Percentiles rank a stretch among this genome's conserved stretches.
phyloP scores from a whole-genome alignment of 2,797 vertebrate genomes.

The Sternotherus odoratus region DNA sequence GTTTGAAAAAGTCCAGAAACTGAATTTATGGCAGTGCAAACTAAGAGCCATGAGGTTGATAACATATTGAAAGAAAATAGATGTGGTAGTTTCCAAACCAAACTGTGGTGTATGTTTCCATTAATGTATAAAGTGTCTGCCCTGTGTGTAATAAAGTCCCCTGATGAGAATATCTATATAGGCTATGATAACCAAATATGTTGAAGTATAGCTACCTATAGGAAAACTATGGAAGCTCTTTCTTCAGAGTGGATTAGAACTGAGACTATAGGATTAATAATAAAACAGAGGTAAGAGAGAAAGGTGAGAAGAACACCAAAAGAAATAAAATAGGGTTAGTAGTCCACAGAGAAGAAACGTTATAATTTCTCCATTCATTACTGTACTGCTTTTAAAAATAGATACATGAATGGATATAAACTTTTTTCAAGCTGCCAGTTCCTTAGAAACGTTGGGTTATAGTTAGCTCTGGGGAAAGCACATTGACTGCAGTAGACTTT shows the following conservation, averaged over 20 bases:
- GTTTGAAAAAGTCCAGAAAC: background rate
- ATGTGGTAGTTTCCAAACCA: background rate
- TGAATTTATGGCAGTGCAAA: background rate
- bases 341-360: background rate
- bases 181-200: background rate
- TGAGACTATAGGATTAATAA: background rate
- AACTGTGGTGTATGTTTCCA: background rate
- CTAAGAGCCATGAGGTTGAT: background rate
- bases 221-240: background rate
- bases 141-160: background rate
- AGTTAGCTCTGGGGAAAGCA: background rate
- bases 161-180: background rate
- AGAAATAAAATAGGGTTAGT: background rate
- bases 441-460: background rate
- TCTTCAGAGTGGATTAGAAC: background rate
- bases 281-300: background rate
- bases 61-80: background rate
- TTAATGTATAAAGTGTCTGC: background rate
- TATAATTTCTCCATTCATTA: background rate
- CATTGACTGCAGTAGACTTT: background rate
- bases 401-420: background rate
- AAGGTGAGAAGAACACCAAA: background rate
- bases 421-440: background rate
- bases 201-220: background rate
- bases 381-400: background rate